Percentiles rank a stretch among this genome's conserved stretches.
These are phyloP conservation scores for Torymus texanus DNA, from an alignment of 2,888 invertebrate genomes.

Conservation along the genomic window DNA sequence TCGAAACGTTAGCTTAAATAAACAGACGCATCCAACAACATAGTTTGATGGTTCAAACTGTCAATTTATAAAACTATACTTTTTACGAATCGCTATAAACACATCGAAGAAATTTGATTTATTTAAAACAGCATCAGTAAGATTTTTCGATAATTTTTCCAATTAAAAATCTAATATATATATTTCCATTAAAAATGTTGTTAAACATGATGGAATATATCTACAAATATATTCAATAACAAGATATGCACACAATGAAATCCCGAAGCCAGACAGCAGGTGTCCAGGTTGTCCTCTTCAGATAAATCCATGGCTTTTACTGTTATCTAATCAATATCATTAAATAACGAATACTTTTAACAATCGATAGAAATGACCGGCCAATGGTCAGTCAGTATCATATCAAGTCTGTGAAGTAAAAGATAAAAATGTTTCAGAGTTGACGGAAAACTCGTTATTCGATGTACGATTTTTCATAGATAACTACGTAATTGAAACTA, in stretches of 20 bases:
- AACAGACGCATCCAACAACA: too few relatives aligned
- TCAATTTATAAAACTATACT: too few relatives aligned
- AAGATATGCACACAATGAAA: conserved; percentile 8
- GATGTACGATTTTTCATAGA: conserved; percentile 7
- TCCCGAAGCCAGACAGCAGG: conserved; percentile 61
- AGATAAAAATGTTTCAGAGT: conserved; percentile 18
- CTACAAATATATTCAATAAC: background rate
- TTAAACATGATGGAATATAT: too few relatives aligned
- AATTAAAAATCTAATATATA: too few relatives aligned
- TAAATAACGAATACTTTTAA: conserved; percentile 70
- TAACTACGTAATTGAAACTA: conserved; percentile 35
- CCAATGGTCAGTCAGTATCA: conserved; percentile 31
- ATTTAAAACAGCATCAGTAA: too few relatives aligned
- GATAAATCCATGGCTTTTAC: conserved; percentile 71
- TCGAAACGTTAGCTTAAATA: too few relatives aligned
- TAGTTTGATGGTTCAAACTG: too few relatives aligned
- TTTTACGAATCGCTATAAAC: too few relatives aligned
- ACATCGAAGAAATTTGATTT: too few relatives aligned
- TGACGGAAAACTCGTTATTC: background rate
- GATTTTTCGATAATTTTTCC: too few relatives aligned
- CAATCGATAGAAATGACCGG: conserved; percentile 63
- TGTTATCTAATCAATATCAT: conserved; percentile 72
- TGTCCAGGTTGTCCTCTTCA: conserved; percentile 71
- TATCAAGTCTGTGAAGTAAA: conserved; percentile 12
- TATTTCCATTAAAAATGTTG: too few relatives aligned